phyloP scores from a whole-genome alignment of 2,113 vertebrate species.

The Trematocara nigrifrons region DNA sequence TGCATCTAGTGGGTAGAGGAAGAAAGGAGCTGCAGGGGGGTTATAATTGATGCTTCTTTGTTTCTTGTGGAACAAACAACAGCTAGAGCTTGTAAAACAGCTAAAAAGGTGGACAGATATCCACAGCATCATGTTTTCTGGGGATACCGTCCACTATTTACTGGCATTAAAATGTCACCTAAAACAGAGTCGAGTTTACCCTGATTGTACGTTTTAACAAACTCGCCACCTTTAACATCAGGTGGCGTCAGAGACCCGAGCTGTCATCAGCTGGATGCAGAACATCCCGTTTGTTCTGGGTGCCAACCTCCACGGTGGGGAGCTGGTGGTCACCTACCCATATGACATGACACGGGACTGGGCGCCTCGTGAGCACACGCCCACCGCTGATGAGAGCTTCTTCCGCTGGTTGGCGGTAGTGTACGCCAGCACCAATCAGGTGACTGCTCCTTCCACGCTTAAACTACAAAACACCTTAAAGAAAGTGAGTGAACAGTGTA shows the following conservation, averaged over 20 bases:
- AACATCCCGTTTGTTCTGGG: conserved; percentile 87
- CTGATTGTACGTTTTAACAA: not conserved
- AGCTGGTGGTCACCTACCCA: conserved; percentile 85
- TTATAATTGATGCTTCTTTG: not conserved
- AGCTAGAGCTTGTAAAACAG: not conserved
- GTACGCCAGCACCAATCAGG: conserved; percentile 84
- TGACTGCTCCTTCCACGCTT: not conserved
- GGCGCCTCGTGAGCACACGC: conserved; percentile 72
- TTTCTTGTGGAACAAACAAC: not conserved
- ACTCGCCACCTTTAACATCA: conserved; percentile 13
- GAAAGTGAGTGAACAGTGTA: not conserved
- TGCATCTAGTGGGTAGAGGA: not conserved
- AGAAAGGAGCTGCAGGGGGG: not conserved
- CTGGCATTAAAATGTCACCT: not conserved
- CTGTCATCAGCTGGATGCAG: conserved; percentile 89
- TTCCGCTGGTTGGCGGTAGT: conserved; percentile 92
- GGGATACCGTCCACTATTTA: not conserved
- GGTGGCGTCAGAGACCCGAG: conserved; percentile 86
- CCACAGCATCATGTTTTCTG: not conserved
- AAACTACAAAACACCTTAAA: not conserved
- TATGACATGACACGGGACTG: conserved; percentile 72
- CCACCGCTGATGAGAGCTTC: conserved; percentile 82
- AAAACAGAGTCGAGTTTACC: not conserved
- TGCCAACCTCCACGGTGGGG: conserved; percentile 89
- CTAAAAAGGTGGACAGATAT: not conserved